A percentile compares a stretch with the other conserved stretches of the same genome.
Evolutionary conservation across 53 echinoderm and acorn worm genomes (phyloP).

Genomic region (Apostichopus leukothele): DNA sequence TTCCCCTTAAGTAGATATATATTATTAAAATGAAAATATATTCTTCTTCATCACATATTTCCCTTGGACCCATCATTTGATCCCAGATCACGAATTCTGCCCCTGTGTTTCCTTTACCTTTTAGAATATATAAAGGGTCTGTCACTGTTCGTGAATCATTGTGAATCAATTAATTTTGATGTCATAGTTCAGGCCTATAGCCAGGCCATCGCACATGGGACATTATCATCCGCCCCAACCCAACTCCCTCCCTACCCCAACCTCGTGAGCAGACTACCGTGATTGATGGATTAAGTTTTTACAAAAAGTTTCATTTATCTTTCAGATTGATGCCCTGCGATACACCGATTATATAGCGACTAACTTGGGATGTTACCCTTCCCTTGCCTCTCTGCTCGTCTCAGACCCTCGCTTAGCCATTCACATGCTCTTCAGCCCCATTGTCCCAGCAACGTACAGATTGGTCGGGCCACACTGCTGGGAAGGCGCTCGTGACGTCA

Average conservation of each 20-base stretch:
- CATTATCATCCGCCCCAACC: not conserved
- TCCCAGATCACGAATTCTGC: too few species aligned
- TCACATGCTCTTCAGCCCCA: constrained; percentile 25
- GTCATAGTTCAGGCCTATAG: too few species aligned
- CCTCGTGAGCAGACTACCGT: not conserved
- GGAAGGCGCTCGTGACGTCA: constrained; percentile 4
- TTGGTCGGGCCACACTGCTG: constrained; percentile 24
- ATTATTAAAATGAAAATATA: too few species aligned
- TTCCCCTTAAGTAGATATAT: too few species aligned
- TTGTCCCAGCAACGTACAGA: constrained; percentile 23
- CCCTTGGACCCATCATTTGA: too few species aligned
- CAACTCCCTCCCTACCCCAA: too few species aligned
- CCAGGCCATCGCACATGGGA: too few species aligned
- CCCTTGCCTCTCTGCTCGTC: not conserved
- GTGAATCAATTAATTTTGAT: too few species aligned
- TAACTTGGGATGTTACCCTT: constrained; percentile 18
- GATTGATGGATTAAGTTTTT: not conserved
- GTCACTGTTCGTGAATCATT: too few species aligned
- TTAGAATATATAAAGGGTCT: too few species aligned
- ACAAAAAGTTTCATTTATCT: not conserved
- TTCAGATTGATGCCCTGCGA: constrained; percentile 9
- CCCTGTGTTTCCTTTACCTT: too few species aligned
- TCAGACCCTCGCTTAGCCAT: constrained; percentile 11
- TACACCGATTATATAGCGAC: constrained; percentile 21
- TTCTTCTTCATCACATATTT: too few species aligned